phyloP scores from a whole-genome alignment of 2,113 vertebrate genomes.

The Rhegmatorhina hoffmannsi region DNA sequence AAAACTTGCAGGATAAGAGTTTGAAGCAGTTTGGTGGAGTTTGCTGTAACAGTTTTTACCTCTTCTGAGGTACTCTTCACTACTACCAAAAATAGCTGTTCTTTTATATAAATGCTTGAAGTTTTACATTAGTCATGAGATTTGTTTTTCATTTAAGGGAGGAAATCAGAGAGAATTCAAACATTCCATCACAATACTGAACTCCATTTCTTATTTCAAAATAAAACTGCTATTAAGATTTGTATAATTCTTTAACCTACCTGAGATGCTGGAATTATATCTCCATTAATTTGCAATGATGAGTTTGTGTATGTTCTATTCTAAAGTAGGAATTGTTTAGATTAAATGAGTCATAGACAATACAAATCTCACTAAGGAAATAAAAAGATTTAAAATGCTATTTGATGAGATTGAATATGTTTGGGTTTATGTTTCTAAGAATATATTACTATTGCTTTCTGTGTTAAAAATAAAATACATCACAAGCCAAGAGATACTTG shows the following conservation, averaged over 20 bases:
- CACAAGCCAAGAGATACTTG: neutral
- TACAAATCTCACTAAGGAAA: neutral
- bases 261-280: neutral
- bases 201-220: neutral
- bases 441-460: neutral
- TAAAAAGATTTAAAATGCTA: neutral
- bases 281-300: neutral
- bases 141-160: neutral
- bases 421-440: neutral
- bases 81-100: neutral
- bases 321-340: neutral
- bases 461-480: neutral
- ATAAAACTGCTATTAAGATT: neutral
- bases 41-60: neutral
- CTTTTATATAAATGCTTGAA: neutral
- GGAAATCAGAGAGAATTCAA: neutral
- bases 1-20: neutral
- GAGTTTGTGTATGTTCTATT: neutral
- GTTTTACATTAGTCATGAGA: neutral
- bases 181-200: neutral
- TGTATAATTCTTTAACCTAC: neutral
- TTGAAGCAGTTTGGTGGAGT: neutral
- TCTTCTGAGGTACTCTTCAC: neutral
- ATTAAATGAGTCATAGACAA: neutral
- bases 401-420: neutral